These are phyloP conservation scores for Phyllotreta cruciferae DNA, from an alignment of 2,888 invertebrate species.

Conservation along the genomic window DNA sequence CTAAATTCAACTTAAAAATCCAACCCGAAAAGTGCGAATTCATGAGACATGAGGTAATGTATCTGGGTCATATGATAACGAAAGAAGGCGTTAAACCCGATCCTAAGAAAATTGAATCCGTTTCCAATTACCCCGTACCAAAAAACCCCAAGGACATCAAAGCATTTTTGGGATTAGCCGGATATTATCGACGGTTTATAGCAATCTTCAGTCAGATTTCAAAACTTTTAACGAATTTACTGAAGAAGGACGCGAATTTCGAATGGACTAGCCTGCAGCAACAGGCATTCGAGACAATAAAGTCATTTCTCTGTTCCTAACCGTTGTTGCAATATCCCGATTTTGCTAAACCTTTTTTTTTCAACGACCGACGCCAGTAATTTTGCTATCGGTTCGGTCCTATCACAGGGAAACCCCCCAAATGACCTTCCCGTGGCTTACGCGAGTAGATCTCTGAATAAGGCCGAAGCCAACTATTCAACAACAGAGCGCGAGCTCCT, in stretches of 20 bases:
- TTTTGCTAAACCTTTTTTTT: slow-evolving; percentile 45
- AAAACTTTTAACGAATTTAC: slow-evolving; percentile 35
- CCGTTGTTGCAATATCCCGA: slow-evolving; percentile 48
- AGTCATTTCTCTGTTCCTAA: slow-evolving; percentile 25
- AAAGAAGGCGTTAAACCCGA: too few relatives aligned
- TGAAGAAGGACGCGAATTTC: slow-evolving; percentile 35
- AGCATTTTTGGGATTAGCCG: slow-evolving; percentile 40
- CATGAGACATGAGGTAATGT: too few relatives aligned
- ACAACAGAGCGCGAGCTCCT: too few relatives aligned
- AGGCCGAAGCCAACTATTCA: too few relatives aligned
- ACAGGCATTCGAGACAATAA: slow-evolving; percentile 17
- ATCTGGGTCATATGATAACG: too few relatives aligned
- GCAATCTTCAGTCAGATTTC: slow-evolving; percentile 33
- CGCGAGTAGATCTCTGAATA: slow-evolving; percentile 50
- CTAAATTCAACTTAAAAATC: too few relatives aligned
- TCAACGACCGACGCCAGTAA: slow-evolving; percentile 54
- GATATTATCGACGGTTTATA: too few relatives aligned
- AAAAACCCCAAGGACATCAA: slow-evolving; percentile 39
- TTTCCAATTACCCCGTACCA: slow-evolving; percentile 33
- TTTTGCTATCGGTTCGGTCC: slow-evolving; percentile 36
- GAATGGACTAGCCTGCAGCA: slow-evolving; percentile 36
- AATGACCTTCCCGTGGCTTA: slow-evolving; percentile 54
- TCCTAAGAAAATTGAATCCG: too few relatives aligned
- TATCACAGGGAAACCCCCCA: slow-evolving; percentile 44
- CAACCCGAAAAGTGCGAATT: too few relatives aligned